Evolutionary conservation across 1,140 invertebrate genomes (phyloP), one percentile per base, ranked within the genome.

Genomic region (Bradynema listronoti): DNA sequence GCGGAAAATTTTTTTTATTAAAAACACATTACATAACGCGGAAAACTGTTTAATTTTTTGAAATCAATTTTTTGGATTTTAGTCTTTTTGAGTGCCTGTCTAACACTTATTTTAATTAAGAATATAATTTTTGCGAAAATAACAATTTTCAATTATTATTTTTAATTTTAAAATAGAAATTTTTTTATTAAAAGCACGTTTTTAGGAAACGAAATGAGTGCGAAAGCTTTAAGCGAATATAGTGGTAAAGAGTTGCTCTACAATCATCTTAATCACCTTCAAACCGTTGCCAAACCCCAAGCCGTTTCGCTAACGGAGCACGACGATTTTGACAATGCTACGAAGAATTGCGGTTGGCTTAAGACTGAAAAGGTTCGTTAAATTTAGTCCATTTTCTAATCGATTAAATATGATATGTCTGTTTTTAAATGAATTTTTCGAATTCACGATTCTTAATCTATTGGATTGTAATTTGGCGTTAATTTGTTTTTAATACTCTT

Each of bases 161-260:
- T 42, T 1, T 19, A 42, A 16, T 42, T 4, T 42, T 1, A 1
- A 2, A n/a, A n/a, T n/a, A n/a, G 39, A 42, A 42, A 16, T 45
- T 11, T 45, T 45, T 1, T 46, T 46, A 25, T 25, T 22, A 46
- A 46, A 14, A 27, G 14, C 7, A 6, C 19, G 14, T 46, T 46
- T 11, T 2, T 45, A 14, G 29, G 2, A 0, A 25, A 19, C 25
- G 34, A 56, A 32, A 98, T 98, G 94, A 93, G 93, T 63, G 93
- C 94, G 16, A 97, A 97, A 83, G 92, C 92, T 51, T 93, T 98
- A 69, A 85, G 87, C 73, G 94, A 98, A 83, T 90, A 88, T 41
- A 90, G 89, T 46, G 94, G 93, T 45, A 98, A 98, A 80, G 85
- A 88, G 73, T 82, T 97, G 7, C 86, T 98, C 41, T 94, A 93